Conservation (phyloP, 2,888 invertebrate genomes). For the Drepana falcataria region DNA sequence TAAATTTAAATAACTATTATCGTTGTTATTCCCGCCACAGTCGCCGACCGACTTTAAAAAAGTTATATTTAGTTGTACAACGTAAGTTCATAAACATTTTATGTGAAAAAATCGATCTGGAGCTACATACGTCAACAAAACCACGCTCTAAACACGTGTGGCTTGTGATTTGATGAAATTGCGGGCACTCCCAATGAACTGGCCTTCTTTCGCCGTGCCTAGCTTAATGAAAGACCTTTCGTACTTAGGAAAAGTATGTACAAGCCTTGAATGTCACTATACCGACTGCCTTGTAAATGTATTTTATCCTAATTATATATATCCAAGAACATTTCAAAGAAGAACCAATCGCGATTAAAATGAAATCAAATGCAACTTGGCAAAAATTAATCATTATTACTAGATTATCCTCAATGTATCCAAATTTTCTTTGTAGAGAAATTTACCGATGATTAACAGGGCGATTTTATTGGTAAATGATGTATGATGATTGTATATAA, state of each 20-base stretch:
- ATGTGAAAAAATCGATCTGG: not conserved
- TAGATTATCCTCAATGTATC: too few species aligned
- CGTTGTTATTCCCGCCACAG: not conserved
- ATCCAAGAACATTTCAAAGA: too few species aligned
- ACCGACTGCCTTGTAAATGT: too few species aligned
- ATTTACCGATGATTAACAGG: too few species aligned
- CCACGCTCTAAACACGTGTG: not conserved
- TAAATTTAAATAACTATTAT: slow-evolving; percentile 1
- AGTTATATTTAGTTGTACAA: not conserved
- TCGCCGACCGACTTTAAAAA: not conserved
- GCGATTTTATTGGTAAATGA: too few species aligned
- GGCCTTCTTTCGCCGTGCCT: not conserved
- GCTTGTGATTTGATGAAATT: not conserved
- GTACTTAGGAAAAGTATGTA: not conserved
- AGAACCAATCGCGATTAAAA: too few species aligned
- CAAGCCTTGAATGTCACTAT: not conserved
- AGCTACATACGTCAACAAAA: not conserved
- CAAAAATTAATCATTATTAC: too few species aligned
- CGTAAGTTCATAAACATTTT: too few species aligned
- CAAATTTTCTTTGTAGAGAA: too few species aligned
- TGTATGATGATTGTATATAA: too few species aligned
- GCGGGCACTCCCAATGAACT: not conserved
- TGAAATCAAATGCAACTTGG: too few species aligned
- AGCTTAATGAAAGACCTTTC: not conserved
- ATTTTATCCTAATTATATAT: too few species aligned